phyloP scores from a whole-genome alignment of 2,113 vertebrate genomes.

The Festucalex cinctus region DNA sequence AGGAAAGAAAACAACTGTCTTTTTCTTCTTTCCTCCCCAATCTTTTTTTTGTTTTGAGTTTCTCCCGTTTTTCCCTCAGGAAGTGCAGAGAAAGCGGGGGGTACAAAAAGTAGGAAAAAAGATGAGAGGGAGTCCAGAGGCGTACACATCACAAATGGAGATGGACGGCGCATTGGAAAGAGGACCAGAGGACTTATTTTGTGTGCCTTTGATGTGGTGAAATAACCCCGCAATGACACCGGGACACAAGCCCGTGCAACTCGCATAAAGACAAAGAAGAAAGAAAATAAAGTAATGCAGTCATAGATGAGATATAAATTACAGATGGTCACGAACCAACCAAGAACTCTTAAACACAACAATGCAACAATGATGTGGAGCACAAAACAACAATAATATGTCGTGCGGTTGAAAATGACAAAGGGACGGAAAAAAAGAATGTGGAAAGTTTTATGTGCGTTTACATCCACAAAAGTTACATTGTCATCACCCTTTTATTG shows the following conservation, averaged over 20 bases:
- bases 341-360: constrained; percentile 7
- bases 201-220: constrained; percentile 50
- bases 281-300: constrained; percentile 27
- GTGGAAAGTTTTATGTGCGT: too few species aligned
- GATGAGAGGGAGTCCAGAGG: constrained; percentile 23
- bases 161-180: constrained; percentile 8
- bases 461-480: neutral
- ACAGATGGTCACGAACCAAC: constrained; percentile 42
- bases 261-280: constrained; percentile 10
- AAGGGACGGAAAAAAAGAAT: neutral
- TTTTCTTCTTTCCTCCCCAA: neutral
- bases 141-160: constrained; percentile 7
- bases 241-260: constrained; percentile 18
- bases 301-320: constrained; percentile 38
- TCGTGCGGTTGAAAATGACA: neutral
- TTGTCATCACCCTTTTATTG: too few species aligned
- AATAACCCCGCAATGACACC: constrained; percentile 37
- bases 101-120: constrained; percentile 20
- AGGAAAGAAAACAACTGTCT: constrained; percentile 46
- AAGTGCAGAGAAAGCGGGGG: constrained; percentile 10
- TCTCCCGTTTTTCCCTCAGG: constrained; percentile 27
- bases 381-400: constrained; percentile 13
- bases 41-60: constrained; percentile 51
- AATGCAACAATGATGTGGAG: constrained; percentile 22
- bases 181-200: constrained; percentile 23